phyloP scores from a whole-genome alignment of 1,140 invertebrate genomes.

The Euschistus heros region DNA sequence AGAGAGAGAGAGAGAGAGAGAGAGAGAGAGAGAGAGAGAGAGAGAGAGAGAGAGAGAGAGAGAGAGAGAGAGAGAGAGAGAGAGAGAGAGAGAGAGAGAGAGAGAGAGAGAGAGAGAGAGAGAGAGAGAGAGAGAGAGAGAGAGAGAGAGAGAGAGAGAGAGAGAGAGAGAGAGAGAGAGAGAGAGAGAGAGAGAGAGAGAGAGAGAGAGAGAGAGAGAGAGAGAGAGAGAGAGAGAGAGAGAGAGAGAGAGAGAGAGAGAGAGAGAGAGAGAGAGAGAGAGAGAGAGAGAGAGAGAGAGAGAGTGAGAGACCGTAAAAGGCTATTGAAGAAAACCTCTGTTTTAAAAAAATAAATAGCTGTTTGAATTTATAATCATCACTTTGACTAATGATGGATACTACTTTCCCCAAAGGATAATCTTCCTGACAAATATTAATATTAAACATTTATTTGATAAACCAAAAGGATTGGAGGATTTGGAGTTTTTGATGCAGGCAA shows the following conservation, averaged over 20 bases:
- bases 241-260: slow-evolving; percentile 5
- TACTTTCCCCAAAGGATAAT: too few relatives aligned
- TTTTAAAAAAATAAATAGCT: too few relatives aligned
- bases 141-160: slow-evolving; percentile 14
- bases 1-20: neutral
- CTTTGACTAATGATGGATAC: too few relatives aligned
- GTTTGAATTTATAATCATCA: too few relatives aligned
- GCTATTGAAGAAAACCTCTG: too few relatives aligned
- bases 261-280: slow-evolving; percentile 13
- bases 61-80: slow-evolving; percentile 12
- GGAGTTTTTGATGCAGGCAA: too few relatives aligned
- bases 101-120: slow-evolving; percentile 14
- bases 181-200: slow-evolving; percentile 14
- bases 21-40: neutral
- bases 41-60: slow-evolving; percentile 1
- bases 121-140: slow-evolving; percentile 14
- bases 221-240: slow-evolving; percentile 14
- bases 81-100: slow-evolving; percentile 14
- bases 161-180: slow-evolving; percentile 14
- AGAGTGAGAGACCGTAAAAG: too few relatives aligned
- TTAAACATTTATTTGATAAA: too few relatives aligned
- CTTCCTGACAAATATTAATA: too few relatives aligned
- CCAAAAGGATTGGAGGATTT: too few relatives aligned
- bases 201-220: slow-evolving; percentile 14
- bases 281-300: slow-evolving; percentile 12